phyloP scores from a whole-genome alignment of 2,888 invertebrate species.

The Trichopoda pennipes region DNA sequence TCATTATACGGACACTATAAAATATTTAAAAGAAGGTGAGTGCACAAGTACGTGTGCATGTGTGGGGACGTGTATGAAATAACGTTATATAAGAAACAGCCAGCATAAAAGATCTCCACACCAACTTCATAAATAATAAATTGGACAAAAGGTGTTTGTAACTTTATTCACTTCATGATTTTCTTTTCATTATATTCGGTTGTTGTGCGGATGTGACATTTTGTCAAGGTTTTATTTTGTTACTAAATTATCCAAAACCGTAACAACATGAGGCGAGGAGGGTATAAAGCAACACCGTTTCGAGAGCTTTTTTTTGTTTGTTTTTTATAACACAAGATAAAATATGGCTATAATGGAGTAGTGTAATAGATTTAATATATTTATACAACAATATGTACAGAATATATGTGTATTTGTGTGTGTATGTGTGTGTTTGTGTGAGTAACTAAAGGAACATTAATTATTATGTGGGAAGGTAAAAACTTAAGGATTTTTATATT shows the following conservation, averaged over 20 bases:
- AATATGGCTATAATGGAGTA: constrained; percentile 45
- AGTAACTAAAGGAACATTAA: not conserved
- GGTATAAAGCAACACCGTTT: constrained; percentile 6
- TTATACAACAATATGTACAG: not conserved
- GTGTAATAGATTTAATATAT: constrained; percentile 46
- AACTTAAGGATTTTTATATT: not conserved
- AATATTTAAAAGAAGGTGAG: constrained; percentile 50
- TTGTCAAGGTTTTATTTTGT: constrained; percentile 63
- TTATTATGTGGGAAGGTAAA: not conserved
- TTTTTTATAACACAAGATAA: constrained; percentile 18
- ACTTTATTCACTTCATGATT: constrained; percentile 53
- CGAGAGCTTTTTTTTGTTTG: not conserved
- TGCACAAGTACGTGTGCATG: constrained; percentile 22
- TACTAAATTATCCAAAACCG: constrained; percentile 58
- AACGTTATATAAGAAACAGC: constrained; percentile 43
- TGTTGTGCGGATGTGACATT: constrained; percentile 55
- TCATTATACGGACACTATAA: constrained; percentile 55
- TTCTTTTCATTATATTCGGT: constrained; percentile 22
- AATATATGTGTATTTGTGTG: not conserved
- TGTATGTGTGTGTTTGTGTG: not conserved
- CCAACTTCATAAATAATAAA: constrained; percentile 59
- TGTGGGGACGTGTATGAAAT: constrained; percentile 12
- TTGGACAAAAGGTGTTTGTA: constrained; percentile 63
- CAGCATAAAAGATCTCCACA: constrained; percentile 21
- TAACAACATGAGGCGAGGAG: constrained; percentile 17